Evolutionary conservation across 2,888 invertebrate genomes (phyloP).

Genomic region (Caenorhabditis wallacei): DNA sequence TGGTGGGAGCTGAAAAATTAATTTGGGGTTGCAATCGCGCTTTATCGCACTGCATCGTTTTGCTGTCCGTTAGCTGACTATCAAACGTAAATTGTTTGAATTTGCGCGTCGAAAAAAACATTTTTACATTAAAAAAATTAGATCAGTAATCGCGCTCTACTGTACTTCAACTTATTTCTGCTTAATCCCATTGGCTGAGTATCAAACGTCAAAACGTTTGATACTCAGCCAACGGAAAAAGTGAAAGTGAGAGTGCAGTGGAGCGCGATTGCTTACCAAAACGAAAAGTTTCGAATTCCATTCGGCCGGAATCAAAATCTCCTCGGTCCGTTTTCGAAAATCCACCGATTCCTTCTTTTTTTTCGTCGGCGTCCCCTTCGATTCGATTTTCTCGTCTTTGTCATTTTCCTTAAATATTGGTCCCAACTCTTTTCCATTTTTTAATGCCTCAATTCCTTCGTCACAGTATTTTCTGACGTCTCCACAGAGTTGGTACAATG

Average conservation of each 20-base stretch:
- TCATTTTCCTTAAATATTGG: background rate
- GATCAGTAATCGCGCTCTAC: background rate
- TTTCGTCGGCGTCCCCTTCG: conserved; percentile 27
- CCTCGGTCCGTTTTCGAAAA: conserved; percentile 33
- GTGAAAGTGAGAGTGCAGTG: no score
- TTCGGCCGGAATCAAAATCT: conserved; percentile 20
- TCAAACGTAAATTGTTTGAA: no score
- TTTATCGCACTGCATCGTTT: no score
- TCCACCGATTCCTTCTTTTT: background rate
- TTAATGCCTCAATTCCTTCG: conserved; percentile 24
- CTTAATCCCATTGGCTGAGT: no score
- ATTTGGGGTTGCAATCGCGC: no score
- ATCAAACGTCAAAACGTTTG: no score
- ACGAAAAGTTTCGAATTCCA: conserved; percentile 49
- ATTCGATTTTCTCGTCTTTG: background rate
- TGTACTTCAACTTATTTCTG: no score
- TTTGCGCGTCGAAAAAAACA: no score
- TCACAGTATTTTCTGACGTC: conserved; percentile 37
- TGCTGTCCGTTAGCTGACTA: no score
- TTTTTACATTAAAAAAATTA: no score
- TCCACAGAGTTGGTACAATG: background rate
- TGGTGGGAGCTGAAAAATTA: conserved; percentile 24
- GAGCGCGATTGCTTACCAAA: background rate
- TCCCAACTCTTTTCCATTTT: conserved; percentile 12
- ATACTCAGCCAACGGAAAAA: no score